Evolutionary conservation across 2,888 invertebrate species (phyloP).

Genomic region (Romanomermis culicivorax): DNA sequence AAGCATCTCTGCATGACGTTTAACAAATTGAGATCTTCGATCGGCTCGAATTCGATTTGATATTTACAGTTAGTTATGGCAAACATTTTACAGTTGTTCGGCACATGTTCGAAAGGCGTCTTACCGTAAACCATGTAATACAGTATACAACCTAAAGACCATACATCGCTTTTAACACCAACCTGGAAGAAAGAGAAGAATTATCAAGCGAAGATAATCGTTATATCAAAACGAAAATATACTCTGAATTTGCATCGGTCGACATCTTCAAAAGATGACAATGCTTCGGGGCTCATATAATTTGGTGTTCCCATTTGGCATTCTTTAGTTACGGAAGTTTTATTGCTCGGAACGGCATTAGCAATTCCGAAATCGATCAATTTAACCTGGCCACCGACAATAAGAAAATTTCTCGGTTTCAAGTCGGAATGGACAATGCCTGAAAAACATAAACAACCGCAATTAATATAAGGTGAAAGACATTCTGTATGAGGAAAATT

Average conservation of each 20-base stretch:
- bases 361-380: slow-evolving; percentile 94
- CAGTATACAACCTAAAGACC: slow-evolving; percentile 89
- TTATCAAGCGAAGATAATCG: background rate
- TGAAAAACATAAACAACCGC: no score
- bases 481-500: no score
- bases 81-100: slow-evolving; percentile 47
- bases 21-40: slow-evolving; percentile 28
- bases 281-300: slow-evolving; percentile 78
- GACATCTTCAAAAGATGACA: background rate
- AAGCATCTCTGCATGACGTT: slow-evolving; percentile 42
- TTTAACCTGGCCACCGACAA: slow-evolving; percentile 62
- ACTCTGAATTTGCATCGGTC: background rate
- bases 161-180: slow-evolving; percentile 75
- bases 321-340: slow-evolving; percentile 64
- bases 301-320: slow-evolving; percentile 65
- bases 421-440: slow-evolving; percentile 87
- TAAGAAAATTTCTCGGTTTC: slow-evolving; percentile 84
- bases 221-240: background rate
- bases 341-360: slow-evolving; percentile 59
- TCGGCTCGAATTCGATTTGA: slow-evolving; percentile 47
- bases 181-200: slow-evolving; percentile 38
- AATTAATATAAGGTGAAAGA: no score
- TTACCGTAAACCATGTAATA: slow-evolving; percentile 70
- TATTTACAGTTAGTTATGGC: slow-evolving; percentile 54
- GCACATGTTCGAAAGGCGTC: slow-evolving; percentile 70